These are phyloP conservation scores for Sebastes fasciatus DNA, from an alignment of 2,113 vertebrate genomes.

Conservation along the genomic window DNA sequence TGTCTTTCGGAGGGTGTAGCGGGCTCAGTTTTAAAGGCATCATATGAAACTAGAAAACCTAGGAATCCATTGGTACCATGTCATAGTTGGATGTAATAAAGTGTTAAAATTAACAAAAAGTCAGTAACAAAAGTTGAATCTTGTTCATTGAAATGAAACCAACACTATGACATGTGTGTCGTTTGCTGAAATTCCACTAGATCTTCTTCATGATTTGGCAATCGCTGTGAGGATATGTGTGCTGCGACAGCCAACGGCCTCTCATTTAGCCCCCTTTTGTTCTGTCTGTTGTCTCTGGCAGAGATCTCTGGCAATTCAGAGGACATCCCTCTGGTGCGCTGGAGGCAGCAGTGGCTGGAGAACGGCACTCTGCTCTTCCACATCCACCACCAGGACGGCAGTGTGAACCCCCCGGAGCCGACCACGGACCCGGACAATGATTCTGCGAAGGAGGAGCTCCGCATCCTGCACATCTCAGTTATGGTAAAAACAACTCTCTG, in stretches of 20 bases:
- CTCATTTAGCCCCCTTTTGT: not conserved
- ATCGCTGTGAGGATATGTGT: not conserved
- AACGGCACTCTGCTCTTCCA: slow-evolving; percentile 98
- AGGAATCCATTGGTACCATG: too few species aligned
- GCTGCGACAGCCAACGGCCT: not conserved
- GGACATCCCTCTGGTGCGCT: slow-evolving; percentile 96
- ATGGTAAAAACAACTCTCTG: slow-evolving; percentile 87
- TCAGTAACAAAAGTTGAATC: not conserved
- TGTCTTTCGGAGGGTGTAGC: too few species aligned
- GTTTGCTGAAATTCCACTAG: not conserved
- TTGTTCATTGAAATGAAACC: not conserved
- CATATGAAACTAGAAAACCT: too few species aligned
- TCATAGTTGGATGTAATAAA: too few species aligned
- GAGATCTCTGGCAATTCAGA: slow-evolving; percentile 98
- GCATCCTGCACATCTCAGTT: slow-evolving; percentile 98
- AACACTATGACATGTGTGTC: not conserved
- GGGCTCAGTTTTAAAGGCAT: too few species aligned
- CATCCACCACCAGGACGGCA: slow-evolving; percentile 97
- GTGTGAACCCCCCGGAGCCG: slow-evolving; percentile 89
- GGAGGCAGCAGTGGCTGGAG: slow-evolving; percentile 99
- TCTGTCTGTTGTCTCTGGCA: slow-evolving; percentile 65
- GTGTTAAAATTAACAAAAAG: too few species aligned
- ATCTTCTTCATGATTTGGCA: not conserved
- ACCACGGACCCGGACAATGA: slow-evolving; percentile 92
- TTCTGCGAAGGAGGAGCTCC: slow-evolving; percentile 94